phyloP scores from a whole-genome alignment of 2,113 vertebrate genomes.

The Polypterus bichir region DNA sequence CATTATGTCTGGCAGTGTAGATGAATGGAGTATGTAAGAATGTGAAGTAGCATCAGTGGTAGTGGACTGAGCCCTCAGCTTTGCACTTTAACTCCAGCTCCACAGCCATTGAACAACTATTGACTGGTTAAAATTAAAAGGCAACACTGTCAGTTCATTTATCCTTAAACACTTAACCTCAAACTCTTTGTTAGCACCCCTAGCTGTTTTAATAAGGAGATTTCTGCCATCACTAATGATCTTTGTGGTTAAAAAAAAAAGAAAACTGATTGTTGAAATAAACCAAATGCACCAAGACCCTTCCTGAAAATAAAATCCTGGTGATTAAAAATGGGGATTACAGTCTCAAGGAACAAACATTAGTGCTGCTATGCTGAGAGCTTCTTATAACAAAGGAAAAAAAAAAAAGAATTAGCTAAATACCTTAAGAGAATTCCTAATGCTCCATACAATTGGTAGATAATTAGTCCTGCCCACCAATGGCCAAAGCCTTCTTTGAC shows the following conservation, averaged over 20 bases:
- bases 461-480: not conserved
- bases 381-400: not conserved
- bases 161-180: no score
- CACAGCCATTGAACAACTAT: no score
- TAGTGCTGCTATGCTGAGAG: slow-evolving; percentile 5
- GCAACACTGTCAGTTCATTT: no score
- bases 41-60: no score
- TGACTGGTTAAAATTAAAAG: no score
- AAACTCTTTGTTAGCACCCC: no score
- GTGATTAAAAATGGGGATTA: slow-evolving; percentile 38
- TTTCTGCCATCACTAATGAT: no score
- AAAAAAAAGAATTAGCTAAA: slow-evolving; percentile 3
- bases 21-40: no score
- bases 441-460: not conserved
- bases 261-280: slow-evolving; percentile 7
- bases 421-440: not conserved
- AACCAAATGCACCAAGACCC: slow-evolving; percentile 38
- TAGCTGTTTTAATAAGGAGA: no score
- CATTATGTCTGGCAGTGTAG: no score
- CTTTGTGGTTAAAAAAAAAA: slow-evolving; percentile 7
- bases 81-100: no score
- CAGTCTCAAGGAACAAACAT: slow-evolving; percentile 31
- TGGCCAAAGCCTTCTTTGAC: not conserved
- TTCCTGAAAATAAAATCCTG: slow-evolving; percentile 39
- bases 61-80: no score